A percentile compares a stretch with the other conserved stretches of the same genome.
phyloP scores from a whole-genome alignment of 2,888 invertebrate species.

The Nephrotoma appendiculata region DNA sequence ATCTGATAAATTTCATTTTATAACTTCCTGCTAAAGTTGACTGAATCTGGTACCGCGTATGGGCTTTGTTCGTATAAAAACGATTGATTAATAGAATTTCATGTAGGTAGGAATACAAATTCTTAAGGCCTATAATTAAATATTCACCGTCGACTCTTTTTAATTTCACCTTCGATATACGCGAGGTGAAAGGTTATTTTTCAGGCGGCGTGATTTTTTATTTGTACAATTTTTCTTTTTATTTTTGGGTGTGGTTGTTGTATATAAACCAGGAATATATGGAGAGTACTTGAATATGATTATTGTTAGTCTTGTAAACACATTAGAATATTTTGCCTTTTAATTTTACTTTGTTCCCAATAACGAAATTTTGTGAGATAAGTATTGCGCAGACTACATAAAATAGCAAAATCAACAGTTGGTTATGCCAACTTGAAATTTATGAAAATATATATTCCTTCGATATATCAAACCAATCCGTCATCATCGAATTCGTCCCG shows the following conservation, averaged over 20 bases:
- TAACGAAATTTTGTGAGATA: no score
- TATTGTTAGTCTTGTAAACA: background rate
- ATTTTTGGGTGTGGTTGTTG: background rate
- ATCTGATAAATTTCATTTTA: background rate
- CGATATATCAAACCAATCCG: no score
- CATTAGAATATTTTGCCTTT: background rate
- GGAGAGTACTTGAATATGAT: background rate
- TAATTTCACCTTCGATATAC: background rate
- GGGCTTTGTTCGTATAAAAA: background rate
- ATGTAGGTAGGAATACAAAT: background rate
- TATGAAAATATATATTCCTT: no score
- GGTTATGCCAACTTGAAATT: no score
- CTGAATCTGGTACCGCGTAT: background rate
- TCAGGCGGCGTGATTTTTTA: background rate
- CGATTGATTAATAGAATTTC: background rate
- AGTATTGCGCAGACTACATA: no score
- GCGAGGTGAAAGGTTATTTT: background rate
- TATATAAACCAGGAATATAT: background rate
- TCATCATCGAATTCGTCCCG: no score
- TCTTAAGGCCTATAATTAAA: background rate
- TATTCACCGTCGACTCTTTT: background rate
- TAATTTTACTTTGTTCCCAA: no score
- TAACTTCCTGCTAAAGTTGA: background rate
- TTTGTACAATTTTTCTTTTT: background rate
- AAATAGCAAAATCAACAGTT: no score